Percentiles rank a stretch among this genome's conserved stretches.
These are phyloP conservation scores for Acrobasis suavella DNA, from an alignment of 2,888 invertebrate genomes.

Conservation along the genomic window DNA sequence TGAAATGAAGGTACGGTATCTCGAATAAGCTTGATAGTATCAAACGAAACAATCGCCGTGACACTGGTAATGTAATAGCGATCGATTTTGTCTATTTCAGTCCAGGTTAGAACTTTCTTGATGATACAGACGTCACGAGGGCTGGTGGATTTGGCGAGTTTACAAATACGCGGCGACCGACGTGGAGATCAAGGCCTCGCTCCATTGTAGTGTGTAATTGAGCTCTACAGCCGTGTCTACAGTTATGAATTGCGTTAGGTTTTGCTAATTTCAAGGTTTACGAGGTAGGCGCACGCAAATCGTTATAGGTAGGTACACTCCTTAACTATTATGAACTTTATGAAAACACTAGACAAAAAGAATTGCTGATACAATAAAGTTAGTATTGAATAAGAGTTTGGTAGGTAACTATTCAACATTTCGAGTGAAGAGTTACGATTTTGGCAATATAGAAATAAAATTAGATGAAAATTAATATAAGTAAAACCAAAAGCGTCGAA, in stretches of 20 bases:
- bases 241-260: slow-evolving; percentile 13
- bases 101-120: neutral
- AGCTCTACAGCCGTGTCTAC: slow-evolving; percentile 4
- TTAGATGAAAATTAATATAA: too few species aligned
- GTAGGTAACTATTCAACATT: too few species aligned
- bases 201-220: slow-evolving; percentile 9
- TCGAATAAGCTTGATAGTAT: too few species aligned
- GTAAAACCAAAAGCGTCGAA: too few species aligned
- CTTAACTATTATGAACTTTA: too few species aligned
- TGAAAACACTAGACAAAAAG: too few species aligned
- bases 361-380: too few species aligned
- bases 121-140: slow-evolving; percentile 4
- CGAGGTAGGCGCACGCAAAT: slow-evolving; percentile 6
- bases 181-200: slow-evolving; percentile 13
- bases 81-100: slow-evolving; percentile 4
- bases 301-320: too few species aligned
- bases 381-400: too few species aligned
- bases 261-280: slow-evolving; percentile 16
- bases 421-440: too few species aligned
- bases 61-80: neutral
- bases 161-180: slow-evolving; percentile 1
- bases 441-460: too few species aligned
- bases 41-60: neutral
- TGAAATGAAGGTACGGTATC: too few species aligned
- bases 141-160: slow-evolving; percentile 5